phyloP scores from a whole-genome alignment of 2,888 invertebrate genomes.

The Rotaria magnacalcarata region DNA sequence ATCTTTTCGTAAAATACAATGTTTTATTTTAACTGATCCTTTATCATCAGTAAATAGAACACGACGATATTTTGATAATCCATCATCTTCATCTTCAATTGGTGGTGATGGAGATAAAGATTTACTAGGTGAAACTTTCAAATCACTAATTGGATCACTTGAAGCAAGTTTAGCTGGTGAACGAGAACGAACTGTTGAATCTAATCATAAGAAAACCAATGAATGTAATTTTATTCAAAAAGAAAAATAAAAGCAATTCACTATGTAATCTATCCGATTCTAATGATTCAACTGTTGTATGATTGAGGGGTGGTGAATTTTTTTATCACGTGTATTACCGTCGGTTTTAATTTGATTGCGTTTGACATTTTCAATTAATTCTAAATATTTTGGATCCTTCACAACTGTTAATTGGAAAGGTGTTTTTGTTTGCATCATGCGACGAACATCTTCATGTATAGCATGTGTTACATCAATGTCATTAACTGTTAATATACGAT shows the following conservation, averaged over 20 bases:
- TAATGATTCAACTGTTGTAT: background rate
- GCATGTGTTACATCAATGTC: background rate
- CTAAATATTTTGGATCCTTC: background rate
- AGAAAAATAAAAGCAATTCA: too few species aligned
- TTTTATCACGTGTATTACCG: background rate
- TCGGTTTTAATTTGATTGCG: background rate
- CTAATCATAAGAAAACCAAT: background rate
- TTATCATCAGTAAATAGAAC: background rate
- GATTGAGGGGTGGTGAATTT: background rate
- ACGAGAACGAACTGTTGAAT: background rate
- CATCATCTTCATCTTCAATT: background rate
- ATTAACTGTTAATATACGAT: slow-evolving; percentile 18
- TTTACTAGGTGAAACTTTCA: background rate
- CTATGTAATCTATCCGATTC: background rate
- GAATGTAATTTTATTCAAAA: background rate
- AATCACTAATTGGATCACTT: background rate
- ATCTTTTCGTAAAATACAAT: background rate
- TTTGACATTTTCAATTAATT: slow-evolving; percentile 25
- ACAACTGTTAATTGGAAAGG: background rate
- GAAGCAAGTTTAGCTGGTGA: background rate
- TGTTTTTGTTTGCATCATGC: background rate
- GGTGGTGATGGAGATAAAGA: background rate
- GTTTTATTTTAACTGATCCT: background rate
- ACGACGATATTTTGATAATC: background rate
- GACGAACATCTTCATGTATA: slow-evolving; percentile 1